phyloP scores from a whole-genome alignment of 2,888 invertebrate species.

The Epinotia brunnichana region DNA sequence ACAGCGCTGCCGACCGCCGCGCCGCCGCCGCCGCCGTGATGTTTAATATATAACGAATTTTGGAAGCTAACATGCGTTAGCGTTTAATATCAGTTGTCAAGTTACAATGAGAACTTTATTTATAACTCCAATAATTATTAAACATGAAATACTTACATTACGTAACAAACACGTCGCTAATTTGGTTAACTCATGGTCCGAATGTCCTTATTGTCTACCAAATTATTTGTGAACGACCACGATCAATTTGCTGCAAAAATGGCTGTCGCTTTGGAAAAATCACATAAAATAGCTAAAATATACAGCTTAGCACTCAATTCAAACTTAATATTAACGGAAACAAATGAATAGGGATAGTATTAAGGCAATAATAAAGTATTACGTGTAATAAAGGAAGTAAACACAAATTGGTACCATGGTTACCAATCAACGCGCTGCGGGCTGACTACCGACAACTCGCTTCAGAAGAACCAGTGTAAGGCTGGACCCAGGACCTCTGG shows the following conservation, averaged over 20 bases:
- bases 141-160: neutral
- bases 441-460: no score
- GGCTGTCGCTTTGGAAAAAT: neutral
- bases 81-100: no score
- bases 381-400: constrained; percentile 14
- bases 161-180: neutral
- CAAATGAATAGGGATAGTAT: neutral
- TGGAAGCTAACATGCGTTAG: no score
- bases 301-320: neutral
- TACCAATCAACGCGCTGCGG: constrained; percentile 22
- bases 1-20: no score
- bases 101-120: no score
- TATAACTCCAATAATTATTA: no score
- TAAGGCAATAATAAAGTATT: neutral
- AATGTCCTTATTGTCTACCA: neutral
- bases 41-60: no score
- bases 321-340: neutral
- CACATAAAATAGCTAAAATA: neutral
- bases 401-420: constrained; percentile 32
- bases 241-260: neutral
- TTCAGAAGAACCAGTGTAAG: no score
- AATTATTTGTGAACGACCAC: neutral
- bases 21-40: no score
- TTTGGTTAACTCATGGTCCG: neutral
- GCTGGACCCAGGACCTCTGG: no score